These are phyloP conservation scores for Penaeus vannamei DNA, from an alignment of 1,140 invertebrate species.

Conservation along the genomic window DNA sequence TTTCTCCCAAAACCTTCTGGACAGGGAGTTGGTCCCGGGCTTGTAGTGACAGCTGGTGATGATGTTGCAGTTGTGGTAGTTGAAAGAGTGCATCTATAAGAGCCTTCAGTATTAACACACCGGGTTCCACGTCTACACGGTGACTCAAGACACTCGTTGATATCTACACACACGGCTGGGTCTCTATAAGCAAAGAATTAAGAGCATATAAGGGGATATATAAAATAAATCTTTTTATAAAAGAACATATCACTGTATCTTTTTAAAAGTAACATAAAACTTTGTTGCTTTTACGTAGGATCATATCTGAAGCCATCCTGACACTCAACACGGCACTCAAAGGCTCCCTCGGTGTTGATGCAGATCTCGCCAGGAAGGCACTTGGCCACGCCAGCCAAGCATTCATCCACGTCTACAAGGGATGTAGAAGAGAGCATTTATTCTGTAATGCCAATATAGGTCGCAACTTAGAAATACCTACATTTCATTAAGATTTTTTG, in stretches of 20 bases:
- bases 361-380: slow-evolving; percentile 68
- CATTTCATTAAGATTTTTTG: too few relatives aligned
- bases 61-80: slow-evolving; percentile 21
- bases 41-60: slow-evolving; percentile 16
- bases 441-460: too few relatives aligned
- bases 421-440: slow-evolving; percentile 4
- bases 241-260: too few relatives aligned
- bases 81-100: slow-evolving; percentile 40
- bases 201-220: neutral
- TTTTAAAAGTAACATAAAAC: too few relatives aligned
- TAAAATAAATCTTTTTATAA: too few relatives aligned
- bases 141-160: slow-evolving; percentile 61
- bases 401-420: slow-evolving; percentile 69
- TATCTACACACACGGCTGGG: slow-evolving; percentile 62
- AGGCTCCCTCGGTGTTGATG: slow-evolving; percentile 68
- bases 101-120: slow-evolving; percentile 53
- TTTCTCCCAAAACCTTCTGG: slow-evolving; percentile 69
- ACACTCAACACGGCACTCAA: slow-evolving; percentile 67
- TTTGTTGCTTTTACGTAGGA: slow-evolving; percentile 50
- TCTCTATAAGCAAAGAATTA: slow-evolving; percentile 1
- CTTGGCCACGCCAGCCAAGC: slow-evolving; percentile 51
- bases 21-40: slow-evolving; percentile 61
- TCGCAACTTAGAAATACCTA: too few relatives aligned
- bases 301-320: slow-evolving; percentile 67
- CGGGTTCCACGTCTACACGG: slow-evolving; percentile 19